Base-by-base conservation (phyloP, 2,888 invertebrate genomes). In the Andricus curvator region DNA sequence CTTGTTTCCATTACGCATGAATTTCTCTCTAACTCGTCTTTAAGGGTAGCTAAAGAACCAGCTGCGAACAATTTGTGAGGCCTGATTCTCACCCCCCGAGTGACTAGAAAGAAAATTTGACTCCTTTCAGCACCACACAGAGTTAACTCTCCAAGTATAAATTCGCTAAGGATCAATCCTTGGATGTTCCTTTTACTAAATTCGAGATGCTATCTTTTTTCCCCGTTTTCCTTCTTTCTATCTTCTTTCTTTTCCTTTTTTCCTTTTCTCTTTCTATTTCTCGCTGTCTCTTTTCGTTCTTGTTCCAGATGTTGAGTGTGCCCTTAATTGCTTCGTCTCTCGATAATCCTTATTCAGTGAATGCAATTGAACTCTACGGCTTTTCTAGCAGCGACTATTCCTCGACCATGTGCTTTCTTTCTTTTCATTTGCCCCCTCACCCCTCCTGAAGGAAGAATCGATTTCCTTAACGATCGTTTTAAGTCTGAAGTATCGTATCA, bases 291-390 rank as follows among this genome's bases (percentile, higher is more conserved):
- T 56, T 56, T n/a, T 48, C 20, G n/a, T 51, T 78, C 64, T 78
- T 66, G 78, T 78, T 78, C 29, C 66, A 83, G 78, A 78, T 83
- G 80, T 78, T 79, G 79, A 83, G 78, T 56, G 80, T 85, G 83
- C 65, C 83, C 81, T 81, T 83, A 85, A 85, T 85, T 84, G 81
- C 83, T 80, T 81, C 64, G 82, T 78, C 65, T 78, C 78, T 82
- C 80, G 83, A 79, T 83, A 80, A 77, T 83, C 77, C 78, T 68
- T 70, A 82, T 83, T 83, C 79, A 80, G 78, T 68, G 60, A 78
- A 76, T 74, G 65, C 44, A 66, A 66, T 78, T 51, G 78, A 78
- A 66, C 29, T 44, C 33, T 6, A 29, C 65, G 25, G 65, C 65
- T 78, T 48, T 64, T 64, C 29, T 25, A 65, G 37, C 22, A 29